Evolutionary conservation across 2,113 vertebrate species (phyloP).

Genomic region (Tetrao urogallus): DNA sequence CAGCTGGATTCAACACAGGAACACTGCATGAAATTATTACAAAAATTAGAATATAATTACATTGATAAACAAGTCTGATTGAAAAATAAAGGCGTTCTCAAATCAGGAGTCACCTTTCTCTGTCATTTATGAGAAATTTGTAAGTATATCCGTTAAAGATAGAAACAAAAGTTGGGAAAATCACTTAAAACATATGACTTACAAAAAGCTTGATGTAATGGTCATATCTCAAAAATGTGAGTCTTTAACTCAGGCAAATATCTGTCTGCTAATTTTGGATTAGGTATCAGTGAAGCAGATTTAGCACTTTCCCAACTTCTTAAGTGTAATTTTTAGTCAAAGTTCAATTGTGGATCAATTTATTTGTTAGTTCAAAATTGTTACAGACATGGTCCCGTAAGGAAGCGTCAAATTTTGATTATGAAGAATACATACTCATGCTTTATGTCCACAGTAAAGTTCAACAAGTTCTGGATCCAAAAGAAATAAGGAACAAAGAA

Average conservation of each 20-base stretch:
- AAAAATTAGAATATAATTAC: not conserved
- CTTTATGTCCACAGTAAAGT: not conserved
- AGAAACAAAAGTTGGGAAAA: not conserved
- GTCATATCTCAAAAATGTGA: not conserved
- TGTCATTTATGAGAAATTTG: not conserved
- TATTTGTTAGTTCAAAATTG: not conserved
- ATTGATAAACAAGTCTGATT: not conserved
- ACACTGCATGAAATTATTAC: not conserved
- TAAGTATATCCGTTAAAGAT: not conserved
- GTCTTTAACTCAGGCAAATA: not conserved
- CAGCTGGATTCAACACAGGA: not conserved
- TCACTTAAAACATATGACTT: not conserved
- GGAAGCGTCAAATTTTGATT: not conserved
- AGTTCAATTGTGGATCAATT: not conserved
- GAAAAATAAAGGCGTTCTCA: not conserved
- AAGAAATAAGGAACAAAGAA: not conserved
- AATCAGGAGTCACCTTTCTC: not conserved
- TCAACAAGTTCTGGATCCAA: not conserved
- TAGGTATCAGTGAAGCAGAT: not conserved
- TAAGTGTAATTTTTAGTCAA: not conserved
- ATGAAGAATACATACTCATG: not conserved
- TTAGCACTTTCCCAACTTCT: not conserved
- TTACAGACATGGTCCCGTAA: not conserved
- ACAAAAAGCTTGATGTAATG: not conserved
- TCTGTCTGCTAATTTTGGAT: not conserved